Evolutionary conservation across 2,888 invertebrate species (phyloP), one percentile per base, ranked within the genome.

Genomic region (Crematogaster levior): DNA sequence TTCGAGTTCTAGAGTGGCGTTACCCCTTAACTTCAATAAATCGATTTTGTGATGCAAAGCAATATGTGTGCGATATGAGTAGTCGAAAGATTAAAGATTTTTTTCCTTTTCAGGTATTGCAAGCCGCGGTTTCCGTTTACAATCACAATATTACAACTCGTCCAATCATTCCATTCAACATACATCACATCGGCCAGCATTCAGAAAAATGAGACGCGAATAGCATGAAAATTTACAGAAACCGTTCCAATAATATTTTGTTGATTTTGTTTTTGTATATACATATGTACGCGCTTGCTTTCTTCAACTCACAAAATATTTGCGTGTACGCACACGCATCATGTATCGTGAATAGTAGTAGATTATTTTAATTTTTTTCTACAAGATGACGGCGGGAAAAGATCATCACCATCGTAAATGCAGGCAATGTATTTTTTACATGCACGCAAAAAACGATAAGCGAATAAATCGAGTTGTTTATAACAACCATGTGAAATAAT

Each of bases 81-180:
- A 24, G 60, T 60, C 46, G 4, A 34, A 21, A 21, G 30, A 81
- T 85, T 84, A 83, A 79, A 84, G 77, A 21, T 70, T 81, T 86
- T 51, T 90, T 86, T 85, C 82, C 82, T 70, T 89, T 94, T 68
- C 91, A 94, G 94, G 93, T 93, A 90, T 92, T 91, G 91, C 90
- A 91, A 46, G 43, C 30, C 43, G 73, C 61, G 43, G 46, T 74
- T 60, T 46, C 61, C 73, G 43, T 74, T 61, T 18, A 91, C 89
- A 91, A 92, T 89, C 91, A 92, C 91, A 91, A 90, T 92, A 24
- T 65, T 93, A 93, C 92, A 93, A 93, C 91, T 92, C 93, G 92
- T 93, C 92, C 89, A 93, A 92, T 94, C 94, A 94, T 94, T 94
- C 94, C 94, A 94, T 92, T 91, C 93, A 92, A 91, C 86, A 65